Conservation (phyloP, 1,140 invertebrate species). For the Leguminivora glycinivorella region DNA sequence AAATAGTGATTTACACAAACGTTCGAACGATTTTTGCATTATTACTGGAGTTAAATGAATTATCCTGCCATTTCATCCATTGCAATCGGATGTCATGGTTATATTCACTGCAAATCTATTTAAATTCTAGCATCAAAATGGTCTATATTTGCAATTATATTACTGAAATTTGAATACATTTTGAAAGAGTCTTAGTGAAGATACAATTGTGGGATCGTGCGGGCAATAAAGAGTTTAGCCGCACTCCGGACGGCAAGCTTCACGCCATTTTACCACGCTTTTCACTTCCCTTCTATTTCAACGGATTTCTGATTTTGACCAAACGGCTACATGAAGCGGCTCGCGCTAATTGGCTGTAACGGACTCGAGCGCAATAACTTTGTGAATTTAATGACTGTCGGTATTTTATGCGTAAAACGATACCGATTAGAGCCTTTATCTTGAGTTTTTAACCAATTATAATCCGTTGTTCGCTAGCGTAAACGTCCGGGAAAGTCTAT, state of each 20-base stretch:
- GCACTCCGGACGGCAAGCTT: conserved; percentile 13
- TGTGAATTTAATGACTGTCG: not conserved
- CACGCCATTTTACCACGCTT: conserved; percentile 29
- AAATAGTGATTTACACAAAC: no score
- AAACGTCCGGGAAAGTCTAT: no score
- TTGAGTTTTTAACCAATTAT: no score
- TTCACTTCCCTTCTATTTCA: conserved; percentile 30
- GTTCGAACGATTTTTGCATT: no score
- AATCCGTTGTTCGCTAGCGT: no score
- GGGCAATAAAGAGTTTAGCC: conserved; percentile 33
- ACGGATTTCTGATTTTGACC: conserved; percentile 16
- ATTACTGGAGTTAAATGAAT: no score
- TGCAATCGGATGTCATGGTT: not conserved
- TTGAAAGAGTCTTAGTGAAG: not conserved
- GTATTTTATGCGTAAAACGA: not conserved
- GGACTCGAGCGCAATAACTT: conserved; percentile 17
- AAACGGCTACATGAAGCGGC: not conserved
- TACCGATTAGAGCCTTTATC: not conserved
- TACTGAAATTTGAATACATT: not conserved
- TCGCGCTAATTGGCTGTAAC: not conserved
- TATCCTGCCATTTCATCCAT: no score
- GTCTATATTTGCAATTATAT: not conserved
- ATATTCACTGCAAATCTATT: not conserved
- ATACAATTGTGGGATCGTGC: not conserved
- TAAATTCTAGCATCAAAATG: not conserved